phyloP scores from a whole-genome alignment of 2,797 vertebrate genomes.

The Lepilemur ruficaudatus region DNA sequence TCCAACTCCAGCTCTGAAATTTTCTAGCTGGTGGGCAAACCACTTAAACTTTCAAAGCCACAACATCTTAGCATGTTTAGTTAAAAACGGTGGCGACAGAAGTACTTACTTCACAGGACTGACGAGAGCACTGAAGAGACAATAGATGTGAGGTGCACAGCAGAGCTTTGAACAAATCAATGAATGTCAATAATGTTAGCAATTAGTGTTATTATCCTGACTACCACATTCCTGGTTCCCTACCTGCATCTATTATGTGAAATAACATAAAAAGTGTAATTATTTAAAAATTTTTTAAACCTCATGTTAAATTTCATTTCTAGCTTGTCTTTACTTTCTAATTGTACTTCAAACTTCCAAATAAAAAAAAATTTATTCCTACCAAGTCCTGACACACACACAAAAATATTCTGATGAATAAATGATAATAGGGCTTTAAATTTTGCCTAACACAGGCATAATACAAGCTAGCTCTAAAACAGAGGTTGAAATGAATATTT shows the following conservation, averaged over 20 bases:
- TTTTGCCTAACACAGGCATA: not conserved
- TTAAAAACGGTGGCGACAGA: not conserved
- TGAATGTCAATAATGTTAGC: not conserved
- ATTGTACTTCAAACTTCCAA: constrained; percentile 59
- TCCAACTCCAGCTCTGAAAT: not conserved
- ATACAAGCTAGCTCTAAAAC: constrained; percentile 19
- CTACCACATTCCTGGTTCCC: constrained; percentile 1
- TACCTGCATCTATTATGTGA: not conserved
- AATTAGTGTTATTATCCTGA: constrained; percentile 32
- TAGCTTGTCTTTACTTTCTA: constrained; percentile 54
- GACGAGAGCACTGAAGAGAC: not conserved
- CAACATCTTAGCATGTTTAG: not conserved
- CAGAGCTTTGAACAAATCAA: not conserved
- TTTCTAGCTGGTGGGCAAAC: not conserved
- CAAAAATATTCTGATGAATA: constrained; percentile 48
- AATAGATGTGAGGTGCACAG: not conserved
- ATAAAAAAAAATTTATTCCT: constrained; percentile 21
- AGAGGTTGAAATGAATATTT: constrained; percentile 32
- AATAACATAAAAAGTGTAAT: constrained; percentile 42
- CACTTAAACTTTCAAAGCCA: constrained; percentile 8
- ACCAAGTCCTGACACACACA: constrained; percentile 35
- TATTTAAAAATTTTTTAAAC: not conserved
- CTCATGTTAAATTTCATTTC: constrained; percentile 52
- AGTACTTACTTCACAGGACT: not conserved
- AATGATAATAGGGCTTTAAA: constrained; percentile 37